phyloP scores from a whole-genome alignment of 2,888 invertebrate genomes.

The Drosophila vallismaia region DNA sequence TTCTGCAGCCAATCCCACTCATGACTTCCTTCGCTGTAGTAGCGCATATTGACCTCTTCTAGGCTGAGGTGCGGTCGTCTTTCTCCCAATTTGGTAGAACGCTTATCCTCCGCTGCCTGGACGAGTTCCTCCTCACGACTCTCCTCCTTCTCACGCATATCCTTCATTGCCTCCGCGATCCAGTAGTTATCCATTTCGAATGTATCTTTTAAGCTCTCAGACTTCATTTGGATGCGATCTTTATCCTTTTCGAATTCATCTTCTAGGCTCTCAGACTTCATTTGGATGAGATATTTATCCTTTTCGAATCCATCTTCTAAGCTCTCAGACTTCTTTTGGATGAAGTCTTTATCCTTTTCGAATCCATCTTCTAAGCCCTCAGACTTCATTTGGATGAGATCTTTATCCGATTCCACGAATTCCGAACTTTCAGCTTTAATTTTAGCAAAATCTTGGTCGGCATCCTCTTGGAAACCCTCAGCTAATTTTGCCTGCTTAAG shows the following conservation, averaged over 20 bases:
- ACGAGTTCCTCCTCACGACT: not conserved
- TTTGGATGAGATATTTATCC: not conserved
- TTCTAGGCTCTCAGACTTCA: not conserved
- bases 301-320: not conserved
- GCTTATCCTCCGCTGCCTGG: not conserved
- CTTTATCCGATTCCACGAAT: not conserved
- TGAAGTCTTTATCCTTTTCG: not conserved
- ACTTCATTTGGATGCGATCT: not conserved
- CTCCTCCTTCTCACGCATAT: not conserved
- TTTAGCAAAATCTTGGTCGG: not conserved
- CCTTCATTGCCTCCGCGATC: not conserved
- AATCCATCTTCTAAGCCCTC: not conserved
- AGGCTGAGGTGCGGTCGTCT: slow-evolving; percentile 1
- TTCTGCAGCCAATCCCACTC: slow-evolving; percentile 64
- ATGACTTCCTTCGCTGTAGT: slow-evolving; percentile 18
- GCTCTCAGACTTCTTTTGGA: not conserved
- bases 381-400: not conserved
- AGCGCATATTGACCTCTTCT: slow-evolving; percentile 24
- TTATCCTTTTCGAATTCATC: not conserved
- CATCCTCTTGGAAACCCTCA: not conserved
- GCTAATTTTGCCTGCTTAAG: not conserved
- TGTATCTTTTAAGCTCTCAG: not conserved
- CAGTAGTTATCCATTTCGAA: not conserved
- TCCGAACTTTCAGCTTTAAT: not conserved
- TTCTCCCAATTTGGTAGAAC: not conserved